Base-by-base conservation (phyloP, 2,888 invertebrate genomes). In the Epinotia bilunana region DNA sequence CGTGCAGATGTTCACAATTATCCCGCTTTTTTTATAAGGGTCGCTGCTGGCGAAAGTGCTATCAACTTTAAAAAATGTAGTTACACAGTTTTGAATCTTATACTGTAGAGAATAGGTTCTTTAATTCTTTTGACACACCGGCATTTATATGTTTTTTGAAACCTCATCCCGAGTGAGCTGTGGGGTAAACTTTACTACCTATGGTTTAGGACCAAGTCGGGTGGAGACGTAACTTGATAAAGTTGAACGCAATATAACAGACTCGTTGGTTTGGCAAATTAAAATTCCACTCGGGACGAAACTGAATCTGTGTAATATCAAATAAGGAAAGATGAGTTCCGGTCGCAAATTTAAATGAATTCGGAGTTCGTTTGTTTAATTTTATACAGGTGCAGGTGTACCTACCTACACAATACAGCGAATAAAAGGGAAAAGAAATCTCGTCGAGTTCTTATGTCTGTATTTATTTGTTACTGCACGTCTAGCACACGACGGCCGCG, bases 1-100 rank as follows among this genome's bases (percentile, higher is more conserved):
- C 80, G 81, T 82, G 88, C 91, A 91, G 91, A 91, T 91, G 91
- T 90, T 91, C 88, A 82, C 84, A 88, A 90, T 90, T 89, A 89
- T 85, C 82, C 81, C 79, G 79, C n/a, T 78, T 78, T 80, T 83
- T 81, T 78, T 77, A 74, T 78, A 77, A 82, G 82, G 80, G 80
- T 69, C 69, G 77, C 80, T 81, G 82, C 82, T 83, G 80, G 82
- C 84, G 81, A 83, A 83, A 83, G 84, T 80, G 77, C 68, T 43
- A 58, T 58, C 58, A 68, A 39, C 18, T 60, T 46, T 13, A 28
- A 20, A 43, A 23, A n/a, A 12, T n/a, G 1, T n/a, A 39, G 39
- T 39, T 39, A 43, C 28, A 5, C 58, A 18, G 60, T 46, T 69
- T 46, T 60, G 5, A 60, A 60, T 23, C 69, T 60, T 69, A 60